phyloP scores from a whole-genome alignment of 2,113 vertebrate species.

The Sardina pilchardus region DNA sequence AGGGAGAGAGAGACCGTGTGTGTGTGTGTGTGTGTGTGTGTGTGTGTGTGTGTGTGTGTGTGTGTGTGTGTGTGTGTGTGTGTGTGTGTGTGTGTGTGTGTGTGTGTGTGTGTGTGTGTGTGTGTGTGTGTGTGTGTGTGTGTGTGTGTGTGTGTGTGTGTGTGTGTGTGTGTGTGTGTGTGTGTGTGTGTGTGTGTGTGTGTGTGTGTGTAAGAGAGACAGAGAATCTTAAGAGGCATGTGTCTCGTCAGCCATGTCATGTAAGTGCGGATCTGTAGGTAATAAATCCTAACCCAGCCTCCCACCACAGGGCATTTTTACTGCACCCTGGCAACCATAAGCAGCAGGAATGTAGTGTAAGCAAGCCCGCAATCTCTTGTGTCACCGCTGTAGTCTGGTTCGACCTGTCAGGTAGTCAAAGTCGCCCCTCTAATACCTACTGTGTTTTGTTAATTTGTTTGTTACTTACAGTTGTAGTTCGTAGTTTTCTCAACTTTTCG shows the following conservation, averaged over 20 bases:
- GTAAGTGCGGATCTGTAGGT: not conserved
- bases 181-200: no score
- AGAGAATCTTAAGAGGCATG: not conserved
- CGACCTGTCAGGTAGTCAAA: not conserved
- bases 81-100: no score
- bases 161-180: not conserved
- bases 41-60: not conserved
- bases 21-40: not conserved
- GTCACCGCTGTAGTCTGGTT: not conserved
- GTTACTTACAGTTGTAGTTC: not conserved
- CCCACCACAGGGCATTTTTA: not conserved
- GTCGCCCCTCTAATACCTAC: not conserved
- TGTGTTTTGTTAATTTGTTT: not conserved
- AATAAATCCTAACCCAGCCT: not conserved
- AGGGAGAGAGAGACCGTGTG: not conserved
- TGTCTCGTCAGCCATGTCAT: not conserved
- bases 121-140: not conserved
- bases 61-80: not conserved
- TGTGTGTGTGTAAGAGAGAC: no score
- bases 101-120: not conserved
- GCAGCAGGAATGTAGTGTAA: not conserved
- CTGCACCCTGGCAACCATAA: not conserved
- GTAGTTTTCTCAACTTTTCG: not conserved
- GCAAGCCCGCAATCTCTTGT: not conserved
- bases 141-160: not conserved